These are phyloP conservation scores for Cepphus grylle DNA, from an alignment of 2,113 vertebrate species.

Conservation along the genomic window DNA sequence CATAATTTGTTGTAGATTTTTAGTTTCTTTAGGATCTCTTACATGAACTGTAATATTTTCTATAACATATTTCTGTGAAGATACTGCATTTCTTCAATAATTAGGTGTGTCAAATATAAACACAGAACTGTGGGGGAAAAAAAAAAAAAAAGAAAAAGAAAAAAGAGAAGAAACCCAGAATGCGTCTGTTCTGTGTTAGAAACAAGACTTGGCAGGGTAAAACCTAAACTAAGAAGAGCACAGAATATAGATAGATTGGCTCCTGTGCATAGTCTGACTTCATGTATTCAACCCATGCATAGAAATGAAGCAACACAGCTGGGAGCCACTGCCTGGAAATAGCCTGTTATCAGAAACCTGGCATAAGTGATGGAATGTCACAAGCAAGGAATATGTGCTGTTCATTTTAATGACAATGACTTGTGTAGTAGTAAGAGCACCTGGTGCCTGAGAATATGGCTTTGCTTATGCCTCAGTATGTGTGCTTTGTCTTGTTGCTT, in stretches of 20 bases:
- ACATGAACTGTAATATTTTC: background rate
- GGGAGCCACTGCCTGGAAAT: slow-evolving; percentile 14
- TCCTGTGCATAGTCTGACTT: background rate
- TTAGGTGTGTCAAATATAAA: background rate
- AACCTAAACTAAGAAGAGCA: background rate
- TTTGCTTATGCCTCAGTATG: background rate
- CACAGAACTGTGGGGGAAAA: background rate
- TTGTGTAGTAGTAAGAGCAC: background rate
- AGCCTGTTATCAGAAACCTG: slow-evolving; percentile 3
- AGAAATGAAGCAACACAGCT: slow-evolving; percentile 28
- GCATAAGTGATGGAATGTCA: background rate
- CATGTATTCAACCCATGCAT: background rate
- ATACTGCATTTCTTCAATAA: background rate
- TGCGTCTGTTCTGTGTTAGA: background rate
- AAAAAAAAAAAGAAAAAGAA: background rate
- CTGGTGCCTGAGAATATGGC: background rate
- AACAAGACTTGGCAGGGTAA: background rate
- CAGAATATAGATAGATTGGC: background rate
- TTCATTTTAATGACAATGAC: background rate
- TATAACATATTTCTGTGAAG: background rate
- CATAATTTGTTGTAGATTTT: background rate
- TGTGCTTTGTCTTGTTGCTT: background rate
- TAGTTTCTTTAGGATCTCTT: background rate
- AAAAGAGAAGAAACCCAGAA: background rate
- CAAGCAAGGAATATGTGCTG: background rate